Base-by-base conservation (phyloP, 2,888 invertebrate genomes). In the Heliconius ismenius region DNA sequence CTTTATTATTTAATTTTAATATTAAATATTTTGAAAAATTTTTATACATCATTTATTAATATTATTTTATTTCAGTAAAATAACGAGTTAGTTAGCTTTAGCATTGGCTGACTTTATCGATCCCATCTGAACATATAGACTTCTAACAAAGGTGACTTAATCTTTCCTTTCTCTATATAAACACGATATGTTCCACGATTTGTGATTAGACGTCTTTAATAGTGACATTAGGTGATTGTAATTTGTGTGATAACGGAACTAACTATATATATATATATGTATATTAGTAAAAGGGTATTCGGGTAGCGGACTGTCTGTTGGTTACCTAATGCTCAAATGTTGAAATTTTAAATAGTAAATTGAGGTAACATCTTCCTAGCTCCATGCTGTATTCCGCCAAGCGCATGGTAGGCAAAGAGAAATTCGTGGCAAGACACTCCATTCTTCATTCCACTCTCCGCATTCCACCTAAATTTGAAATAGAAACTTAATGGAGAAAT, bases 211-310 rank as follows among this genome's bases (percentile, higher is more conserved):
- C 32, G 54, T 68, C 69, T 69, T 64, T 28, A 70, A 65, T 74
- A 74, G 68, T 43, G 13, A 63, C 64, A 70, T 68, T 69, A 74
- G 74, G 4, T 64, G 58, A 67, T 73, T 73, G 73, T 76, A 73
- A 73, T 72, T 64, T 60, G 73, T 73, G 76, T 76, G 73, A 64
- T 73, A 76, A 60, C 73, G 73, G 24, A 73, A 65, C 65, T 73
- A 60, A 76, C 9, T 73, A 64, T 15, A 13, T n/a, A 54, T 73
- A 64, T 15, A 13, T n/a, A 54, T 54, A 54, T 54, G n/a, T 58
- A 60, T n/a, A 68, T 75, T 54, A 39, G 39, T 28, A 21, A 26
- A 18, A 60, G 62, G 68, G 39, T 75, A 36, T 69, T 70, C 43
- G 75, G 62, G 24, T 24, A 13, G 54, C 75, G 75, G 62, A 24